These are phyloP conservation scores for Heliconius hermathena DNA, from an alignment of 1,140 invertebrate genomes.

Conservation along the genomic window DNA sequence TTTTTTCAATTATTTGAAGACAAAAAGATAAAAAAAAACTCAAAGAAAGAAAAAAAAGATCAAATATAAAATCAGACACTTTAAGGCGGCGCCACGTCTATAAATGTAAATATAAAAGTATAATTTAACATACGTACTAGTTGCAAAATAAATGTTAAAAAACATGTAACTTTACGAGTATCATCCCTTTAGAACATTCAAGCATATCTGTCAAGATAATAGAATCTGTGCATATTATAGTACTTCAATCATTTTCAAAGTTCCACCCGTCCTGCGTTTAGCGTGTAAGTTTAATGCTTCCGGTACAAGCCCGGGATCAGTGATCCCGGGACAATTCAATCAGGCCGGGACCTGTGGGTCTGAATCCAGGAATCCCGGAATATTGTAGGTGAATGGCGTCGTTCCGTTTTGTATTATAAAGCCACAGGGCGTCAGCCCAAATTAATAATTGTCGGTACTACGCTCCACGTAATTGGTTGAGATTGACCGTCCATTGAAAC, in stretches of 20 bases:
- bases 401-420: conserved; percentile 42
- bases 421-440: conserved; percentile 42
- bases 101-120: too few relatives aligned
- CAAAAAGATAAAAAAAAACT: too few relatives aligned
- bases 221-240: not conserved
- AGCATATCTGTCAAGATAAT: not conserved
- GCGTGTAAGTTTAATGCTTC: conserved; percentile 20
- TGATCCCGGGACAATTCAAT: conserved; percentile 56
- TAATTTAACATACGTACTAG: too few relatives aligned
- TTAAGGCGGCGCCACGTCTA: too few relatives aligned
- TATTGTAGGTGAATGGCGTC: conserved; percentile 40
- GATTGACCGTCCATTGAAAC: conserved; percentile 23
- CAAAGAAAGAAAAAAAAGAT: too few relatives aligned
- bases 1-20: too few relatives aligned
- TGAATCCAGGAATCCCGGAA: conserved; percentile 34
- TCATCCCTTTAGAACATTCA: too few relatives aligned
- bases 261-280: conserved; percentile 4
- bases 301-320: conserved; percentile 15
- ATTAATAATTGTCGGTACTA: conserved; percentile 55
- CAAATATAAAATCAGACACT: too few relatives aligned
- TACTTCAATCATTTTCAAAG: not conserved
- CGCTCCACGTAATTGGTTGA: conserved; percentile 42
- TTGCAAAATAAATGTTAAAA: too few relatives aligned
- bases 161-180: too few relatives aligned
- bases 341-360: conserved; percentile 32